Conservation (phyloP, 1,140 invertebrate species). For the Elysia chlorotica region DNA sequence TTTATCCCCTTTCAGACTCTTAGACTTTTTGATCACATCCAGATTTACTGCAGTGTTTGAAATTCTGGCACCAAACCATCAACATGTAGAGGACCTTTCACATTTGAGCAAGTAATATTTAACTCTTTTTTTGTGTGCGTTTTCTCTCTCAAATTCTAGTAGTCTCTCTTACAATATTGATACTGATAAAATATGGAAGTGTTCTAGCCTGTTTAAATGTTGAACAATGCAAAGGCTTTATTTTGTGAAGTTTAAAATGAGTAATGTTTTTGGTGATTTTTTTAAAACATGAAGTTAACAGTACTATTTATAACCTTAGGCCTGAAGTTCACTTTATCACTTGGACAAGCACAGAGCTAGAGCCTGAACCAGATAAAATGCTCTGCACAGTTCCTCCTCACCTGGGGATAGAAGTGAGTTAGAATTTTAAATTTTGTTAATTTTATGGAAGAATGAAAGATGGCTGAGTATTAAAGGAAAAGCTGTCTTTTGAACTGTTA, state of each 20-base stretch:
- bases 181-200: no score
- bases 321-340: constrained; percentile 62
- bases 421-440: no score
- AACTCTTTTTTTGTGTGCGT: neutral
- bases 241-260: neutral
- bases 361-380: constrained; percentile 36
- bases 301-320: constrained; percentile 25
- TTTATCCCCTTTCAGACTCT: constrained; percentile 33
- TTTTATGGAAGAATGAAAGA: no score
- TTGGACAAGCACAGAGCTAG: constrained; percentile 56
- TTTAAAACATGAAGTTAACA: neutral
- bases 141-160: no score
- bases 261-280: no score
- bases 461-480: no score
- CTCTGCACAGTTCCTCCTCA: constrained; percentile 60
- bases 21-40: constrained; percentile 49
- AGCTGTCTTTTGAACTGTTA: no score
- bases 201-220: no score
- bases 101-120: constrained; percentile 43
- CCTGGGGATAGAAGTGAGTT: constrained; percentile 52
- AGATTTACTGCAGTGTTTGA: constrained; percentile 63
- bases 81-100: constrained; percentile 64
- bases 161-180: no score
- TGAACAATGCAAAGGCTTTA: no score
- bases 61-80: constrained; percentile 62